These are phyloP conservation scores for Euplexia lucipara DNA, from an alignment of 2,888 invertebrate species.

Conservation along the genomic window DNA sequence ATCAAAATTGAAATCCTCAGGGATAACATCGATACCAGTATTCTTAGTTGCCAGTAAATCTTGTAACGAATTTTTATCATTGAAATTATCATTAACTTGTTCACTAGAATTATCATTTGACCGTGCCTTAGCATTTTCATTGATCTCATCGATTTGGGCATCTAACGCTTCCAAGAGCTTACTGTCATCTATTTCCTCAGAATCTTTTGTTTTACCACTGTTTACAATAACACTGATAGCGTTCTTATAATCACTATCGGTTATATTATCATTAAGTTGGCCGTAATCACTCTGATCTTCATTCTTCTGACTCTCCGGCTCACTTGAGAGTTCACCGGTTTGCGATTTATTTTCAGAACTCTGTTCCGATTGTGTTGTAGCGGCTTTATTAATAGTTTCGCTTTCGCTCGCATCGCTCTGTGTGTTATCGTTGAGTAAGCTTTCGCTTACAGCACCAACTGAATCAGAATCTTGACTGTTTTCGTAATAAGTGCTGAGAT, in stretches of 20 bases:
- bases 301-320: constrained; percentile 2
- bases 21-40: constrained; percentile 3
- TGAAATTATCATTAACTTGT: neutral
- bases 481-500: constrained; percentile 9
- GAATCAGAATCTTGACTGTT: constrained; percentile 39
- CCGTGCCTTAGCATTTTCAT: neutral
- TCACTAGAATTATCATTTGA: neutral
- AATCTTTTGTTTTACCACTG: constrained; percentile 4
- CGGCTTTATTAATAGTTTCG: constrained; percentile 9
- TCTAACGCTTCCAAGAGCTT: constrained; percentile 42
- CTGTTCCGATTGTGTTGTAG: constrained; percentile 12
- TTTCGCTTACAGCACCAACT: constrained; percentile 19
- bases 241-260: constrained; percentile 17
- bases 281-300: neutral
- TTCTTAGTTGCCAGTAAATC: constrained; percentile 30
- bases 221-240: constrained; percentile 27
- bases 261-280: neutral
- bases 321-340: constrained; percentile 6
- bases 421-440: constrained; percentile 29
- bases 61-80: constrained; percentile 24
- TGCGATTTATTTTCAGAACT: constrained; percentile 17
- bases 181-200: constrained; percentile 33
- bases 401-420: constrained; percentile 8
- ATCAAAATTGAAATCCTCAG: constrained; percentile 43
- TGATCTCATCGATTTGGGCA: constrained; percentile 40